phyloP scores from a whole-genome alignment of 2,797 vertebrate species.

The Phrynocephalus forsythii region DNA sequence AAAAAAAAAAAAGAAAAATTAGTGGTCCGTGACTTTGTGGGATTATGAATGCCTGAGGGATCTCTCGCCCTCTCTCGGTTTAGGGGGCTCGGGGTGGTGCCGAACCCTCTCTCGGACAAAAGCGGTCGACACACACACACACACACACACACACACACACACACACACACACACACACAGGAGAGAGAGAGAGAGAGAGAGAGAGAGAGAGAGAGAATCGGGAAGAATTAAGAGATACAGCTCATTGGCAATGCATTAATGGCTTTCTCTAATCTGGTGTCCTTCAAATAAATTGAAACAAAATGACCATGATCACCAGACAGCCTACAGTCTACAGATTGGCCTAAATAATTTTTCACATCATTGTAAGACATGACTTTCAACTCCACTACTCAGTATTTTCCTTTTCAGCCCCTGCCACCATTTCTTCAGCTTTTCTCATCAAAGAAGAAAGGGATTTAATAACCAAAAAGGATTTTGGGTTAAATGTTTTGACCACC shows the following conservation, averaged over 20 bases:
- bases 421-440: constrained; percentile 25
- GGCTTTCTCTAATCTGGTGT: too few species aligned
- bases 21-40: too few species aligned
- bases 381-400: constrained; percentile 23
- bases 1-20: too few species aligned
- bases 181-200: too few species aligned
- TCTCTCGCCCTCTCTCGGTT: too few species aligned
- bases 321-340: background rate
- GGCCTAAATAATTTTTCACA: constrained; percentile 48
- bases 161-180: background rate
- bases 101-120: too few species aligned
- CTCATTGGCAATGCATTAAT: constrained; percentile 34
- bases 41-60: too few species aligned
- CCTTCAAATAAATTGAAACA: background rate
- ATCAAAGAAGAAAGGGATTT: constrained; percentile 20
- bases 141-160: background rate
- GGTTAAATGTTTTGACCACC: background rate
- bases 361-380: constrained; percentile 50
- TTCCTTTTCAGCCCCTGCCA: background rate
- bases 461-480: constrained; percentile 49
- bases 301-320: background rate
- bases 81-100: too few species aligned
- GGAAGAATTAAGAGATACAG: constrained; percentile 57
- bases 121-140: too few species aligned
- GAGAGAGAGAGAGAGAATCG: constrained; percentile 30